Evolutionary conservation across 2,888 invertebrate species (phyloP), one percentile per base, ranked within the genome.

Genomic region (Agrypnus murinus): DNA sequence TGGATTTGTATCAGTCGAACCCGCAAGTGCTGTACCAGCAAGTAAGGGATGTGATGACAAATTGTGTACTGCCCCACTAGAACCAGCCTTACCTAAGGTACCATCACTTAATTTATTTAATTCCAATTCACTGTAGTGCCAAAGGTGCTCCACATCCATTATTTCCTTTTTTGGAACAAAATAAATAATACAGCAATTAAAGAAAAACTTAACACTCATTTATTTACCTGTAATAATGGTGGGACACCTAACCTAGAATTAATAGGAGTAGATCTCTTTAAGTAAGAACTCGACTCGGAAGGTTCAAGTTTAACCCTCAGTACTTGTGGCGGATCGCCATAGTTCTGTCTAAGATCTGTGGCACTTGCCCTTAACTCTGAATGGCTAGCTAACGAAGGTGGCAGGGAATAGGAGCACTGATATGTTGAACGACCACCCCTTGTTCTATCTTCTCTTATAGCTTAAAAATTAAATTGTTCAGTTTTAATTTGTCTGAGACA

Each of bases 401-500:
- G 96, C 75, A 97, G 86, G 14, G 96, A 94, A 84, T 96, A 97
- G 60, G 96, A 96, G 83, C 96, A 97, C 84, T 97, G 97, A 85
- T 98, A 98, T 17, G 97, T 97, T 68, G 97, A 97, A 48, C 98
- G 90, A 0, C 98, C 98, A 65, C 98, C 98, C 58, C 98, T 89
- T 0, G 98, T 98, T 60, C 98, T 88, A 86, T 98, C 98, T 83
- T 97, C 97, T 71, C 98, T 88, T 69, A 98, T 98, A 7, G 98
- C 98, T 90, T 64, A 82, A 81, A 72, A 17, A 62, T n/a, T n/a
- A n/a, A n/a, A n/a, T n/a, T n/a, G n/a, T n/a, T n/a, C n/a, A 46
- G 68, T 71, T 69, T 9, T n/a, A n/a, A n/a, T n/a, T n/a, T n/a
- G n/a, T n/a, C n/a, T n/a, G n/a, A n/a, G n/a, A n/a, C n/a, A n/a